Conservation (phyloP, 2,113 vertebrate species). For the Pomatostomus ruficeps region DNA sequence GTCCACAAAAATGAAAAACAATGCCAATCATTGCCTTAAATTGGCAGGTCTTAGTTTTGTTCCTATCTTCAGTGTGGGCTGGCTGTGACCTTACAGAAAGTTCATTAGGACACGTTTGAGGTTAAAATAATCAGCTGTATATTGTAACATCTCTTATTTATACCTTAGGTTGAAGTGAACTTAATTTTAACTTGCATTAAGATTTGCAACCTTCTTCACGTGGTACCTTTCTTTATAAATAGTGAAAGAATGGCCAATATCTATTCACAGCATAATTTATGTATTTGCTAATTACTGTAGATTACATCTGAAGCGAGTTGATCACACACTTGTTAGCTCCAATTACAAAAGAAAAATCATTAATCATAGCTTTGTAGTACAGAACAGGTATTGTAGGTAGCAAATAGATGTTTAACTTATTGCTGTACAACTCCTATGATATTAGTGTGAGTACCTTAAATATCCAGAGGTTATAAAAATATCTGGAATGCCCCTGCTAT, state of each 20-base stretch:
- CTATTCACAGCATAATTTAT: background rate
- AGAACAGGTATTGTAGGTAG: background rate
- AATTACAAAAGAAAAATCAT: conserved; percentile 23
- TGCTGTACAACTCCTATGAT: background rate
- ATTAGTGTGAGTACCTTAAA: background rate
- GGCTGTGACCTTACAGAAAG: background rate
- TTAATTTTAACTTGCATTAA: background rate
- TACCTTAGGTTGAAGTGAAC: background rate
- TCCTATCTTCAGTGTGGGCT: background rate
- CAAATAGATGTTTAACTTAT: background rate
- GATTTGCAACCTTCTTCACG: background rate
- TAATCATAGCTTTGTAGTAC: background rate
- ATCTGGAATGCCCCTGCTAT: background rate
- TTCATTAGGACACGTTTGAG: background rate
- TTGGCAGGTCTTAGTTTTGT: background rate
- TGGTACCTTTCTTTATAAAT: background rate
- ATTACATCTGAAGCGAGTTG: background rate
- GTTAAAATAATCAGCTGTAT: background rate
- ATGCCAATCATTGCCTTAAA: background rate
- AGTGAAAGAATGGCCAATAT: background rate
- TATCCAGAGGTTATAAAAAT: background rate
- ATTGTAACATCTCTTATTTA: background rate
- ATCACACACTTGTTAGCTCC: background rate
- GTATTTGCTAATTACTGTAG: conserved; percentile 2
- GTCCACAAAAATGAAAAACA: background rate